A percentile compares a stretch with the other conserved stretches of the same genome.
These are phyloP conservation scores for Caracal caracal DNA, from an alignment of 2,113 vertebrate genomes.

Conservation along the genomic window DNA sequence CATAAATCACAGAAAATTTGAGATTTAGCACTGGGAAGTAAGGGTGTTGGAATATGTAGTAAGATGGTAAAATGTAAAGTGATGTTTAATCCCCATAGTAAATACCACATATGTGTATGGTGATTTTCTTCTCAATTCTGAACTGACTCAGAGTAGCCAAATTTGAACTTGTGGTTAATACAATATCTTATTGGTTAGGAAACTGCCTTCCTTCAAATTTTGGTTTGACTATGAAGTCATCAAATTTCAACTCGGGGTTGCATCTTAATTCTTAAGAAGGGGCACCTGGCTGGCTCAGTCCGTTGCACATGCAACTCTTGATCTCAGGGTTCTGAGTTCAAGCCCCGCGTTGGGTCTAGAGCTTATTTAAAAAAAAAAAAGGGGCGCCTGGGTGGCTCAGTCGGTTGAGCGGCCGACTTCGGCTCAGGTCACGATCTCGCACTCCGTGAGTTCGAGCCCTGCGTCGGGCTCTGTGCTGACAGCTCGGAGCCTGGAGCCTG, in stretches of 20 bases:
- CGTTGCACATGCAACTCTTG: neutral
- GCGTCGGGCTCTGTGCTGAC: too few species aligned
- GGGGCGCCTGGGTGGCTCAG: too few species aligned
- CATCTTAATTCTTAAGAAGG: neutral
- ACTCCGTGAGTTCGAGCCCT: too few species aligned
- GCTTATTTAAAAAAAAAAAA: neutral
- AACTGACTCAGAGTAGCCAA: neutral
- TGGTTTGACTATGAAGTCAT: neutral
- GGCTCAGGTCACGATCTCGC: too few species aligned
- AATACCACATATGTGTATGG: accelerated
- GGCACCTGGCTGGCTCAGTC: neutral
- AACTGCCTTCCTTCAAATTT: neutral
- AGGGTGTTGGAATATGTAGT: neutral
- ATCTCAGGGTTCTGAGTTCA: neutral
- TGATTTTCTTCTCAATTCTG: conserved; percentile 15
- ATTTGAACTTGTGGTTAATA: neutral
- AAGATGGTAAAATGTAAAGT: neutral
- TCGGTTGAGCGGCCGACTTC: too few species aligned
- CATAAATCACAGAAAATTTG: neutral
- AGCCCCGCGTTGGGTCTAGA: neutral
- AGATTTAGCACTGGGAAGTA: neutral
- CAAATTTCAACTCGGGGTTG: neutral
- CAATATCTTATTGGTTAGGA: neutral
- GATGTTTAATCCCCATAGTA: neutral
- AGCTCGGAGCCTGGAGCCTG: too few species aligned